Base-by-base conservation (phyloP, 1,140 invertebrate species). In the Lanistes nyassanus region DNA sequence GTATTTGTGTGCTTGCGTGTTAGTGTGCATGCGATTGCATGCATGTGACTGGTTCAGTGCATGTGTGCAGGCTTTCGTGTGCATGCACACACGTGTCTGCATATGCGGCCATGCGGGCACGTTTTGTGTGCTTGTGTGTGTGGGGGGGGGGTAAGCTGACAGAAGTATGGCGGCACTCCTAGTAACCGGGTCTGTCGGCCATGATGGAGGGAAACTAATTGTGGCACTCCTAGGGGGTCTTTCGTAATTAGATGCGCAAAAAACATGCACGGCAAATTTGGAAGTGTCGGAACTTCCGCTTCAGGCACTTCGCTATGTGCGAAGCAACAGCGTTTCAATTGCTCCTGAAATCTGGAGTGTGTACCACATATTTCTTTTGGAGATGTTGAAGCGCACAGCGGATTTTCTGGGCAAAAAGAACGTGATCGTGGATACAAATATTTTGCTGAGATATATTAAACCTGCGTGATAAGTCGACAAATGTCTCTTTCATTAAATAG, bases 71-170 rank as follows among this genome's bases (percentile, higher is more conserved):
- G 42, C 37, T 34, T 36, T 42, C 39, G 56, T 26, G 26, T 36
- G 21, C 26, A 26, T 53, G 56, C 31, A 26, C 31, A n/a, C n/a
- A 26, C 21, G 56, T n/a, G 37, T 29, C 47, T 56, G 76, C 42
- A 56, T 64, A 64, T 60, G 69, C 39, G 82, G 80, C 21, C 82
- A 79, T 34, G 82, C 83, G 9, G n/a, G 58, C 26, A 62, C 31
- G 58, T 31, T 9, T 16, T 62, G 58, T n/a, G 58, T 62, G 60
- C 37, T 29, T 64, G 60, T 64, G 60, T 64, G 60, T 64, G 60
- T 64, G 60, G 34, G 60, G 34, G 58, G n/a, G 58, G n/a, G 58
- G n/a, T 23, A 26, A 31, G n/a, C 11, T 34, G 60, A 60, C 7
- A 7, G 23, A 7, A 60, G 23, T 6, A 9, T 23, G 23, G 6